These are phyloP conservation scores for Scolopax rusticola DNA, from an alignment of 2,797 vertebrate genomes.

Conservation along the genomic window DNA sequence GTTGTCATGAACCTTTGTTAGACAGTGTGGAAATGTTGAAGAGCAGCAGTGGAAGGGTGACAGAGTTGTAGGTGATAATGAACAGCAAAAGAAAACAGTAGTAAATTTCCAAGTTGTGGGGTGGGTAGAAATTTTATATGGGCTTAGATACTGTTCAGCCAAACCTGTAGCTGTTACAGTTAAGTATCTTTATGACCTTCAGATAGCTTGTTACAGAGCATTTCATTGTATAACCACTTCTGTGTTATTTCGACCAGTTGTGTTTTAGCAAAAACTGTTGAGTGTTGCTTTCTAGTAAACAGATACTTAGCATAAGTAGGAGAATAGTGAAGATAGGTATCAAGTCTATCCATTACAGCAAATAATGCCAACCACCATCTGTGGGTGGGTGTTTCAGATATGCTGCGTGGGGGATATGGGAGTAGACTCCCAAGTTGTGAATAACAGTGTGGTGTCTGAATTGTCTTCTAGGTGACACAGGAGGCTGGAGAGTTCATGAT, in stretches of 20 bases:
- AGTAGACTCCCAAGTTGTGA: neutral
- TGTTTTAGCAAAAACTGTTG: neutral
- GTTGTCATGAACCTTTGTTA: neutral
- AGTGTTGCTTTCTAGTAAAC: neutral
- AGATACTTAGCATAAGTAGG: neutral
- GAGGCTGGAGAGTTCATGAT: slow-evolving; percentile 97
- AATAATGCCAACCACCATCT: neutral
- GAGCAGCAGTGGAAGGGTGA: neutral
- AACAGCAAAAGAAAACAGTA: neutral
- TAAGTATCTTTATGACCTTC: neutral
- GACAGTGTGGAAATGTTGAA: neutral
- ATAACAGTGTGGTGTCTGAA: neutral
- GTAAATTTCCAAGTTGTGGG: neutral
- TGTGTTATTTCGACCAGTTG: neutral
- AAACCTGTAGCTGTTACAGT: neutral
- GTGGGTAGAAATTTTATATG: neutral
- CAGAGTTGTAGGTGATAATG: neutral
- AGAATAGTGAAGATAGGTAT: neutral
- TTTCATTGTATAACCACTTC: neutral
- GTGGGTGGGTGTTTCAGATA: neutral
- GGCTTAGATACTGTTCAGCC: neutral
- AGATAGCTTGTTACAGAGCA: neutral
- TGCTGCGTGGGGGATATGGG: accelerated
- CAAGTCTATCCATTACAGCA: neutral
- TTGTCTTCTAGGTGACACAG: slow-evolving; percentile 89